Evolutionary conservation across 2,113 vertebrate species (phyloP).

Genomic region (Chamaea fasciata): DNA sequence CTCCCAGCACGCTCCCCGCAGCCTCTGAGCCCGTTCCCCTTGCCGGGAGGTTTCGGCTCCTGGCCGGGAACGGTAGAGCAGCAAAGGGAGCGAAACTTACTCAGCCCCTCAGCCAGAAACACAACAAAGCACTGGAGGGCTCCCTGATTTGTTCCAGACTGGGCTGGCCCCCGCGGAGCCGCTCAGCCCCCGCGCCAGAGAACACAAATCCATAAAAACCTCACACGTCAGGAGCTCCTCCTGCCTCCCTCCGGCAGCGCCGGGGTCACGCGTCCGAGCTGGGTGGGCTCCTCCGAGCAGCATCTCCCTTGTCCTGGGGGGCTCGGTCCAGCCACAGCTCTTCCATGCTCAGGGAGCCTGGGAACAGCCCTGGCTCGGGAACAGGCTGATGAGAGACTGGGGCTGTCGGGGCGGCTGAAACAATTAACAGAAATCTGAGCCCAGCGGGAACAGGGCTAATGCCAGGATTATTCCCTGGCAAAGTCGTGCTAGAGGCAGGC

Average conservation of each 20-base stretch:
- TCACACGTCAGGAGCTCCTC: background rate
- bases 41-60: background rate
- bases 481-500: background rate
- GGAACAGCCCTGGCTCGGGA: background rate
- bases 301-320: accelerated
- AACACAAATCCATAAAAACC: background rate
- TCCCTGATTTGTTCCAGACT: background rate
- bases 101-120: background rate
- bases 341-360: background rate
- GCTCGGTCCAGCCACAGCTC: accelerated
- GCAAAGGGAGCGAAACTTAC: background rate
- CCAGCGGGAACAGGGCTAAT: background rate
- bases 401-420: background rate
- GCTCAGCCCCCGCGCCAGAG: background rate
- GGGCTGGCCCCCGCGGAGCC: background rate
- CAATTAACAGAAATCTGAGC: background rate
- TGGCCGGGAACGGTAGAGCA: accelerated
- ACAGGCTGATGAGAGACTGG: background rate
- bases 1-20: background rate
- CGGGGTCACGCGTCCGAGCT: accelerated
- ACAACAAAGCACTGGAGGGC: background rate
- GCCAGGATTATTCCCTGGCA: background rate
- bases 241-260: background rate
- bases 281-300: background rate
- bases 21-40: background rate